Evolutionary conservation across 1,140 invertebrate species (phyloP), one percentile per base, ranked within the genome.

Genomic region (Atta colombica): DNA sequence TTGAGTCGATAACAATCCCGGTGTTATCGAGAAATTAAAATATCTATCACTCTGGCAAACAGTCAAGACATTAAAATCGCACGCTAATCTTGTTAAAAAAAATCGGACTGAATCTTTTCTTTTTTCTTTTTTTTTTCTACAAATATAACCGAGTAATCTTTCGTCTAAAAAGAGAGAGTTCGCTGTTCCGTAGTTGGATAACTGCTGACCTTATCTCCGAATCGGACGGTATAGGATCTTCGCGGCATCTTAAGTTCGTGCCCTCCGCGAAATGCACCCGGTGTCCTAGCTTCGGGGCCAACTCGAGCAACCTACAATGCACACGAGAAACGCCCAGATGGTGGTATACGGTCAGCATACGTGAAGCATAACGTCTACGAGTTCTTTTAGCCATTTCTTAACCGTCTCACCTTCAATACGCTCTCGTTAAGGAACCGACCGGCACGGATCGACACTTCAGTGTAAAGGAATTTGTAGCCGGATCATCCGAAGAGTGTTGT

Each of bases 301-400:
- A 91, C 91, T 94, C 94, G 89, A 95, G 93, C 89, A 95, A 95
- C 94, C 95, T 95, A 95, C 94, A 95, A 95, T 95, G 92, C 92
- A 95, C 92, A 95, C 92, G 92, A 95, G 89, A 95, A 86, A 93
- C 92, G 88, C 85, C 88, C 77, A 86, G 88, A 90, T 90, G 87
- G 75, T 90, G 87, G 77, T 87, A 72, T 77, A 87, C 53, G 63
- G 39, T 87, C 60, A 58, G 69, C 45, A 65, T 14, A 65, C 60
- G 28, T 35, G 31, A 10, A 63, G 39, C 18, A 8, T 69, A 63
- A 31, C 58, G 31, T 61, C 45, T 61, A 61, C 25, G 66, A 28
- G 39, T 31, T 71, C 25, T 21, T 39, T 58, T 28, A 45, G 2
- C 28, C 65, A 1, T 31, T 16, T 78, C 28, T 68, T 49, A 69